Base-by-base conservation (phyloP, 2,113 vertebrate genomes). In the Numenius arquata region DNA sequence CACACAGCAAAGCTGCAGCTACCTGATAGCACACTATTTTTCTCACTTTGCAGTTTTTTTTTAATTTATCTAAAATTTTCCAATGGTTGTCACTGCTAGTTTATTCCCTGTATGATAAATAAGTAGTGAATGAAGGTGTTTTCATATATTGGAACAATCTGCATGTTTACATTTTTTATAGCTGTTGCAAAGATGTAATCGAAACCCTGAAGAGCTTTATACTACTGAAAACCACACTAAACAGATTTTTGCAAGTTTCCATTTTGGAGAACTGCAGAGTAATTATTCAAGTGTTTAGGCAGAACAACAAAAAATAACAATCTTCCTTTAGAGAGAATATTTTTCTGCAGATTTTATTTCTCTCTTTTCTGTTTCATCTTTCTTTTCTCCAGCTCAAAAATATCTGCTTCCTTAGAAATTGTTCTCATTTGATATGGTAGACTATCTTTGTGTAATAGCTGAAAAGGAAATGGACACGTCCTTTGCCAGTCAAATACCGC, bases 81-180 rank as follows among this genome's bases (percentile, higher is more conserved):
- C 25, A 63, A 3, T 81, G n/a, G 52, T 67, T 15, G 1, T 85
- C 67, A 53, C 26, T 83, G 56, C 12, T 80, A 68, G 30, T 86
- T 74, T 87, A 30, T 75, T 96, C 53, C 61, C 50, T 86, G 22
- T 58, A 89, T 85, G 65, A 87, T 38, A 67, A 82, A 56, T 78
- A 76, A 50, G 48, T 79, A 75, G 74, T 87, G 94, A 75, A 78
- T 66, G 38, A 75, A 87, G 84, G 40, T 89, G 56, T 92, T 96
- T 96, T 94, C 82, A 84, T 68, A 40, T 66, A 75, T 66, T 75
- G 74, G 32, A 76, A 55, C 66, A 94, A 63, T 63, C 50, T 95
- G 55, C 52, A 77, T 85, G 65, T 58, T 97, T 70, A 93, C 36
- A 59, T 91, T 94, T 97, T 93, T 94, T 93, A 86, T 55, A 91